Base-by-base conservation (phyloP, 2,113 vertebrate genomes). In the Paramisgurnus dabryanus region DNA sequence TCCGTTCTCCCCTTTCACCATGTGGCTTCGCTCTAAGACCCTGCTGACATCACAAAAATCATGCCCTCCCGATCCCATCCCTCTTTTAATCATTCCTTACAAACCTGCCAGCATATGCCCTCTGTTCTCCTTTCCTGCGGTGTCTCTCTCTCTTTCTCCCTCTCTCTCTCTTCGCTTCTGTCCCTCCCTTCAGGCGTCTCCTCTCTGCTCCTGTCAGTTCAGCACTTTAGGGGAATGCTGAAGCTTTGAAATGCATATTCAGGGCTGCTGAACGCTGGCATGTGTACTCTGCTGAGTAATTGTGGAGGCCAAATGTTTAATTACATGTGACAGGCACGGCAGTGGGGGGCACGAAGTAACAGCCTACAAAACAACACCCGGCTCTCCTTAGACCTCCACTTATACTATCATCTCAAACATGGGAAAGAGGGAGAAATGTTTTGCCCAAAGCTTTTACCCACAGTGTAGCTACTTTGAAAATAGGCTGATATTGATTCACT, bases 241-340 rank as follows among this genome's bases (percentile, higher is more conserved):
- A 76, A 81, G 94, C 96, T 97, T 97, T 97, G 96, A 97, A 96
- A 96, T 98, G 96, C 95, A 95, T 96, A 96, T 98, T 95, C 92
- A 82, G 87, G 72, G 88, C 90, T 93, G 94, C 94, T 92, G 92
- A 93, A 93, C 93, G 92, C 93, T 95, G 95, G 94, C 94, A 94
- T 96, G 96, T 96, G 95, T 94, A 93, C 92, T 93, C 95, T 95
- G 95, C 94, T 93, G 95, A 96, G 94, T 95, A 96, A 96, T 94
- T 95, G 96, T 92, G 93, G 94, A 95, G 96, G 96, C 95, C 95
- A 97, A 98, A 98, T 97, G 96, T 97, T 98, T 97, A 98, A 98
- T 98, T 97, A 97, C 95, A 96, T 94, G 94, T 95, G 96, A 95
- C 97, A 97, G 97, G 94, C 94, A 89, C 89, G 96, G 94, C 97